phyloP scores from a whole-genome alignment of 2,797 vertebrate genomes.

The Stomatorhinus walkeri region DNA sequence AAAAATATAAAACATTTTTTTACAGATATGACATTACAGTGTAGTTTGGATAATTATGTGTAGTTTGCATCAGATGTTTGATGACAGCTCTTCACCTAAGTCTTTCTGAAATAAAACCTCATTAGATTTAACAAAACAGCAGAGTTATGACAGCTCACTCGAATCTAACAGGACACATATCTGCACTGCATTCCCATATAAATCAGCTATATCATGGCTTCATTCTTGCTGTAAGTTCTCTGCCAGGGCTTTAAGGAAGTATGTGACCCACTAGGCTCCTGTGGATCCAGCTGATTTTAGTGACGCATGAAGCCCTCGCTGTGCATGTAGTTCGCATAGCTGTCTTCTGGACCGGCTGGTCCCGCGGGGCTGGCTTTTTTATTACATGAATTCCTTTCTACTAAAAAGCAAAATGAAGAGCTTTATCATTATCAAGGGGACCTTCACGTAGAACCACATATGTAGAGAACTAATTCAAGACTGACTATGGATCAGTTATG shows the following conservation, averaged over 20 bases:
- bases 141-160: background rate
- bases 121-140: background rate
- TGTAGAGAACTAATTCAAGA: constrained; percentile 42
- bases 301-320: constrained; percentile 3
- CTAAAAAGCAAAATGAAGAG: constrained; percentile 51
- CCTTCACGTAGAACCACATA: constrained; percentile 45
- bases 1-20: background rate
- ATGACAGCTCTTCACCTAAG: background rate
- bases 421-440: constrained; percentile 37
- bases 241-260: constrained; percentile 3
- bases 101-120: background rate
- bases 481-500: constrained; percentile 29
- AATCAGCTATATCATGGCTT: background rate
- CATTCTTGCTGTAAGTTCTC: background rate
- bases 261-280: constrained; percentile 8
- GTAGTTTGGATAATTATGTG: background rate
- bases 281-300: constrained; percentile 12
- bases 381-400: constrained; percentile 63
- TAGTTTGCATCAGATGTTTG: background rate
- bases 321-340: constrained; percentile 30
- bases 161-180: background rate
- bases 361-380: constrained; percentile 42
- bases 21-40: background rate
- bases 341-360: constrained; percentile 33
- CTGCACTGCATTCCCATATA: background rate